Conservation (phyloP, 2,797 vertebrate genomes). For the Fringilla coelebs region DNA sequence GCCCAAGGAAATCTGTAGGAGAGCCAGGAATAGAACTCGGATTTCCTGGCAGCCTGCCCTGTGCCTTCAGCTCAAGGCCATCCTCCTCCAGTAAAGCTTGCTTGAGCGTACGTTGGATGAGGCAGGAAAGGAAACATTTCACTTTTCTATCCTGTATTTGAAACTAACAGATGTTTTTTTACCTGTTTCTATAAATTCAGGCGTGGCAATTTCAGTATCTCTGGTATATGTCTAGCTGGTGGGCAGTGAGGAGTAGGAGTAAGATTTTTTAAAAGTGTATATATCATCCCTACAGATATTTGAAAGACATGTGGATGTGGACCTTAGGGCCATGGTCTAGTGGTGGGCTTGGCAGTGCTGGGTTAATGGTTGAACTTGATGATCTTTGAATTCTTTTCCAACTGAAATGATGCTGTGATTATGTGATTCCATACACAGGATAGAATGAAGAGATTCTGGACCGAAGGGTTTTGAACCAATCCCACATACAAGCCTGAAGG, state of each 20-base stretch:
- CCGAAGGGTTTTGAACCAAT: neutral
- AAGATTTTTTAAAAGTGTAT: neutral
- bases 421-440: neutral
- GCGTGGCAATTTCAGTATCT: neutral
- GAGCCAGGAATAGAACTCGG: slow-evolving; percentile 57
- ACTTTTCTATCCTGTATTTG: neutral
- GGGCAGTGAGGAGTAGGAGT: neutral
- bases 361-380: neutral
- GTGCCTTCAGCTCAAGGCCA: slow-evolving; percentile 47
- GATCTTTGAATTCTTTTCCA: neutral
- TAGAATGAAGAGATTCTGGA: neutral
- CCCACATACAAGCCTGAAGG: neutral
- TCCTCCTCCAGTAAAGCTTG: neutral
- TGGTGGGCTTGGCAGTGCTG: neutral
- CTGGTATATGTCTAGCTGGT: neutral
- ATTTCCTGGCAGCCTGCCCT: slow-evolving; percentile 57
- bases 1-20: slow-evolving; percentile 68
- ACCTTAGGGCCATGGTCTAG: neutral
- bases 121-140: neutral
- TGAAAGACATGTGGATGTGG: neutral
- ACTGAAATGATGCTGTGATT: neutral
- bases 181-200: neutral
- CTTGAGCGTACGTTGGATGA: neutral
- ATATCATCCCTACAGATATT: neutral
- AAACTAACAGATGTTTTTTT: neutral